Evolutionary conservation across 1,140 invertebrate genomes (phyloP).

Genomic region (Cydia amplana): DNA sequence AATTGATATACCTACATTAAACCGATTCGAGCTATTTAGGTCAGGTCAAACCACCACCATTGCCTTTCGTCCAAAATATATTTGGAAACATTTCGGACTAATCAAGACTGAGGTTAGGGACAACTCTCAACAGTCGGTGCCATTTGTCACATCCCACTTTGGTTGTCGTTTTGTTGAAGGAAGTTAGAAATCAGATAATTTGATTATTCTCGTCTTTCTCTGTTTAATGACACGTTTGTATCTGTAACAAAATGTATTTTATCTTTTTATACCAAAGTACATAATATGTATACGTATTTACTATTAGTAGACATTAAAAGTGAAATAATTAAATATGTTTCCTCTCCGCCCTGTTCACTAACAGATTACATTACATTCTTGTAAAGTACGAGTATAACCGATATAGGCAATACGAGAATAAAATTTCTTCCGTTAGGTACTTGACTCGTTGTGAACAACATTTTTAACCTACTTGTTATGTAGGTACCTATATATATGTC

Average conservation of each 20-base stretch:
- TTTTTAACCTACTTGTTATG: too few relatives aligned
- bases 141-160: constrained; percentile 2
- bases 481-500: too few relatives aligned
- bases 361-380: too few relatives aligned
- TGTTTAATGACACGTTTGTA: not conserved
- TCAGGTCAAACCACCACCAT: constrained; percentile 3
- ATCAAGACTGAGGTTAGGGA: not conserved
- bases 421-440: too few relatives aligned
- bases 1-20: not conserved
- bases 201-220: not conserved
- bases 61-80: constrained; percentile 6
- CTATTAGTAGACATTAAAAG: not conserved
- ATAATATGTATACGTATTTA: not conserved
- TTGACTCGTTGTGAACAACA: too few relatives aligned
- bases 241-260: not conserved
- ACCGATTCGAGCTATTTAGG: constrained; percentile 19
- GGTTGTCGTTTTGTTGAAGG: not conserved
- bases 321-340: too few relatives aligned
- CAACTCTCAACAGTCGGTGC: not conserved
- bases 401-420: too few relatives aligned
- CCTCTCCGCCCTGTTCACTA: too few relatives aligned
- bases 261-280: too few relatives aligned
- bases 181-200: constrained; percentile 13
- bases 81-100: constrained; percentile 17
- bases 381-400: too few relatives aligned